phyloP scores from a whole-genome alignment of 2,888 invertebrate species.

The Tetragonula carbonaria region DNA sequence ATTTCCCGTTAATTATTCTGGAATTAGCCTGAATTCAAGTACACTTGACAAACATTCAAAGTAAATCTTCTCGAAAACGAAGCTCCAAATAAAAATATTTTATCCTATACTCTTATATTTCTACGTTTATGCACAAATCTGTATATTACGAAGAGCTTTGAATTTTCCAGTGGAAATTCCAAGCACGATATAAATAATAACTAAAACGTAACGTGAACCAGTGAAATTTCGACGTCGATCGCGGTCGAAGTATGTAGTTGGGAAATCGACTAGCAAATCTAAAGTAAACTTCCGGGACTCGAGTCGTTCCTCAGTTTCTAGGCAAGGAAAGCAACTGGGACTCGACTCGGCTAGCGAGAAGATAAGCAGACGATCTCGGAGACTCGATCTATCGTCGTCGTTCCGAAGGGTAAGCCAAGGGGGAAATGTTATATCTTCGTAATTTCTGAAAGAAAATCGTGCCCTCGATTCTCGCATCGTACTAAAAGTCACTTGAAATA shows the following conservation, averaged over 20 bases:
- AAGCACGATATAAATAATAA: no score
- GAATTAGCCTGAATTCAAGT: no score
- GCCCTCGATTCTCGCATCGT: not conserved
- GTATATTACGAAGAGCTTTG: no score
- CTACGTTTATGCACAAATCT: no score
- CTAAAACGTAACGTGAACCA: not conserved
- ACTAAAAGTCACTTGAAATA: not conserved
- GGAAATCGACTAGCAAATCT: not conserved
- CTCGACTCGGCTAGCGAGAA: not conserved
- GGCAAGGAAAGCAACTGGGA: constrained; percentile 3
- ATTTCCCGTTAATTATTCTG: no score
- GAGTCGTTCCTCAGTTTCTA: not conserved
- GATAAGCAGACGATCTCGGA: constrained; percentile 1
- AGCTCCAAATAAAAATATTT: no score
- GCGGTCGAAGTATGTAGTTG: not conserved
- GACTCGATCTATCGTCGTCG: not conserved
- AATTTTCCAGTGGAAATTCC: no score
- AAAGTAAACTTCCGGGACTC: not conserved
- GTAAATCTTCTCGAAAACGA: no score
- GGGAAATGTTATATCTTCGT: not conserved
- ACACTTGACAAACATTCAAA: no score
- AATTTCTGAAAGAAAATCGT: constrained; percentile 2
- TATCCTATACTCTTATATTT: no score
- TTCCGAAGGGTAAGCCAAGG: not conserved
- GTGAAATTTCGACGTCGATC: no score